Evolutionary conservation across 2,888 invertebrate species (phyloP).

Genomic region (Melipona bicolor): DNA sequence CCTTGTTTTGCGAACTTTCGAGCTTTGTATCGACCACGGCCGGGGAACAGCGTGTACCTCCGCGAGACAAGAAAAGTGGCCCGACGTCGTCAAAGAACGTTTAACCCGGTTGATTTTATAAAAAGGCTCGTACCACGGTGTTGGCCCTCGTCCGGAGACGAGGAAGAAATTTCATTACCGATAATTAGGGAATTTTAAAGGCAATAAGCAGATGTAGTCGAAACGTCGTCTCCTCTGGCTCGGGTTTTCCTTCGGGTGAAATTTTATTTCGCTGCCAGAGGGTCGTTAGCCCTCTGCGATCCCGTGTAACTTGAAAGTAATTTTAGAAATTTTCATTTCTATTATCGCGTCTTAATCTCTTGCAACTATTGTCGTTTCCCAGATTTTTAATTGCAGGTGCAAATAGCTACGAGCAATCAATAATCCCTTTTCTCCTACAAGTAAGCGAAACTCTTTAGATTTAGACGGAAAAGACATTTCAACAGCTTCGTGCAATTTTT

Average conservation of each 20-base stretch:
- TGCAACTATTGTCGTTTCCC: too few species aligned
- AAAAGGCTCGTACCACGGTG: slow-evolving; percentile 26
- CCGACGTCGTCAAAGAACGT: slow-evolving; percentile 53
- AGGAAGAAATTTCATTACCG: slow-evolving; percentile 36
- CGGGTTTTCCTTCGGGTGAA: neutral
- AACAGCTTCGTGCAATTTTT: neutral
- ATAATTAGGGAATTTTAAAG: slow-evolving; percentile 30
- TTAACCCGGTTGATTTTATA: slow-evolving; percentile 54
- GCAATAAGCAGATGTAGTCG: slow-evolving; percentile 21
- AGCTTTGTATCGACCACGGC: slow-evolving; percentile 22
- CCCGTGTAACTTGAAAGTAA: too few species aligned
- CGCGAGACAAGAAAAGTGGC: neutral
- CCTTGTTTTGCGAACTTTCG: slow-evolving; percentile 36
- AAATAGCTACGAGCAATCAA: too few species aligned
- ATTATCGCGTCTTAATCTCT: too few species aligned
- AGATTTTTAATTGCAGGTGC: too few species aligned
- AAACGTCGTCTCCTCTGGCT: neutral
- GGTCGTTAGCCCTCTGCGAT: too few species aligned
- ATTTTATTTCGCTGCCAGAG: neutral
- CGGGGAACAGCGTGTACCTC: neutral
- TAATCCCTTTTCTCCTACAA: too few species aligned
- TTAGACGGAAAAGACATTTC: neutral
- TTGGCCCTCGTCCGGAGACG: slow-evolving; percentile 32
- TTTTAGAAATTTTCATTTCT: too few species aligned
- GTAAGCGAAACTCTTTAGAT: too few species aligned